Conservation (phyloP, 2,797 vertebrate genomes). For the Harpagifer antarcticus region DNA sequence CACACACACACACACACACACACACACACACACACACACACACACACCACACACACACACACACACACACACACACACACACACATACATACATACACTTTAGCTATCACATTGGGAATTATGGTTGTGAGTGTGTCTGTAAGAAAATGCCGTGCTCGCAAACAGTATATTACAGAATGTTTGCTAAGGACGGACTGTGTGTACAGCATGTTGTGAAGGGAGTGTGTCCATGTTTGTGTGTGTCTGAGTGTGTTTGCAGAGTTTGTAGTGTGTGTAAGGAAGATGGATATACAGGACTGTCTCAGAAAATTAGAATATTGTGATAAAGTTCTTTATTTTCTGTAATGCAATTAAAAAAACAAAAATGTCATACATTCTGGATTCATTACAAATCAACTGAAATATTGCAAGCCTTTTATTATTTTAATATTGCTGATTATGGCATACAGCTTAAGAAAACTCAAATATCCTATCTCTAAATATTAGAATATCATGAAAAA, state of each 20-base stretch:
- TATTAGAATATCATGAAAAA: too few relatives aligned
- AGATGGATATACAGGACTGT: conserved; percentile 18
- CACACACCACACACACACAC: conserved; percentile 17
- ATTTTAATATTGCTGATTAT: too few relatives aligned
- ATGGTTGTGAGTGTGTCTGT: conserved; percentile 21
- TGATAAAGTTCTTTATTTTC: too few relatives aligned
- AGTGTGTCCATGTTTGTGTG: conserved; percentile 11
- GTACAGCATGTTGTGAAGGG: conserved; percentile 4
- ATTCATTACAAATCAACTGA: too few relatives aligned
- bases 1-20: conserved; percentile 24
- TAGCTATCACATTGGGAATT: conserved; percentile 35
- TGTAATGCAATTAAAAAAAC: too few relatives aligned
- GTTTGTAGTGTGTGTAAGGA: conserved; percentile 32
- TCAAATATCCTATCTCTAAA: too few relatives aligned
- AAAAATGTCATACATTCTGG: too few relatives aligned
- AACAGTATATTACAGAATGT: conserved; percentile 40
- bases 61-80: conserved; percentile 30
- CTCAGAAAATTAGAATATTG: too few relatives aligned
- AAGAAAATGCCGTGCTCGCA: conserved; percentile 28
- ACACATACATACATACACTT: conserved; percentile 15
- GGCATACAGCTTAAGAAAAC: too few relatives aligned
- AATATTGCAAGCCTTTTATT: too few relatives aligned
- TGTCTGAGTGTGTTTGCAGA: not conserved
- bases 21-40: conserved; percentile 24
- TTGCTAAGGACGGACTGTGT: conserved; percentile 51